These are phyloP conservation scores for Brachycybe producta DNA, from an alignment of 2,888 invertebrate genomes.

Conservation along the genomic window DNA sequence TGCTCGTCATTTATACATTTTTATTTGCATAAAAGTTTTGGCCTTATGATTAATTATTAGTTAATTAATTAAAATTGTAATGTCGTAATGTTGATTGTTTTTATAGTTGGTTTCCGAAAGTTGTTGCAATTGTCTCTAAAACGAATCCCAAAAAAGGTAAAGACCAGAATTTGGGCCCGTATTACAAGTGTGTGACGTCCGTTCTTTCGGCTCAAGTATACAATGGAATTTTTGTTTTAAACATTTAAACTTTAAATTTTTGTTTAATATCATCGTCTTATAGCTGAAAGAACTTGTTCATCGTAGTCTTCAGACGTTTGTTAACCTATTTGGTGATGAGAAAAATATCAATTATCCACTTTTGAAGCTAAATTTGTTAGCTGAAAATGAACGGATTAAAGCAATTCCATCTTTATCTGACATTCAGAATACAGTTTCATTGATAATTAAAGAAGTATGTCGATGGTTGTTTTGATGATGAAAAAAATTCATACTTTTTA, in stretches of 20 bases:
- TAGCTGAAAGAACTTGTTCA: slow-evolving; percentile 13
- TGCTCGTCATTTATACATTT: no score
- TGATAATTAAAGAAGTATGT: not conserved
- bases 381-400: not conserved
- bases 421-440: not conserved
- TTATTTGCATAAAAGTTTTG: no score
- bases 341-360: not conserved
- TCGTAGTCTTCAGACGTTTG: slow-evolving; percentile 5
- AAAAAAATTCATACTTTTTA: not conserved
- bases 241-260: not conserved
- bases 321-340: not conserved
- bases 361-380: not conserved
- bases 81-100: no score
- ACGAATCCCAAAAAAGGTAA: not conserved
- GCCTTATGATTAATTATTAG: no score
- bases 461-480: no score
- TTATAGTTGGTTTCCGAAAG: slow-evolving; percentile 13
- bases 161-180: not conserved
- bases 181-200: slow-evolving; percentile 13
- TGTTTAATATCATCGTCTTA: not conserved
- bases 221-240: not conserved
- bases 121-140: slow-evolving; percentile 4
- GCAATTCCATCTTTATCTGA: slow-evolving; percentile 2
- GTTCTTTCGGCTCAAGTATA: slow-evolving; percentile 13
- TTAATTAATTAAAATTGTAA: no score